phyloP scores from a whole-genome alignment of 2,113 vertebrate species.

The Nothobranchius kuhntae region DNA sequence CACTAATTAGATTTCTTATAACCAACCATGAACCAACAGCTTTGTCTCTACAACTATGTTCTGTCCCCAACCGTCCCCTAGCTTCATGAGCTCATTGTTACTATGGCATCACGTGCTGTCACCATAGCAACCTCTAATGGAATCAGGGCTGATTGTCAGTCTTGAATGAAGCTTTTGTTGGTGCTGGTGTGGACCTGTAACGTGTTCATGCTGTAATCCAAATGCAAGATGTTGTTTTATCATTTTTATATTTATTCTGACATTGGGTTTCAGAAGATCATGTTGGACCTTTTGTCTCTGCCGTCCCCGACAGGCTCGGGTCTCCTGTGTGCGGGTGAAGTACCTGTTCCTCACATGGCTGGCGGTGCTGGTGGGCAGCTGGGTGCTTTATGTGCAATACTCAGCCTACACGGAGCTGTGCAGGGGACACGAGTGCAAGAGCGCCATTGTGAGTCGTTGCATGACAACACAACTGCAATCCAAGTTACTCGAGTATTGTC shows the following conservation, averaged over 20 bases:
- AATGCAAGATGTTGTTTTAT: too few species aligned
- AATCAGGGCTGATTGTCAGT: conserved; percentile 18
- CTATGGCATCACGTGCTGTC: conserved; percentile 1
- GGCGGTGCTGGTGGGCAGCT: conserved; percentile 94
- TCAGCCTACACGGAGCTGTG: conserved; percentile 96
- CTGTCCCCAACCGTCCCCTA: background rate
- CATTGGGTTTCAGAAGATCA: background rate
- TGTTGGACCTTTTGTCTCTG: background rate
- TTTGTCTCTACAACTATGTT: background rate
- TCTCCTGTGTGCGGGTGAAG: conserved; percentile 94
- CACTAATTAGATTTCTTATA: conserved; percentile 6
- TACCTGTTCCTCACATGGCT: conserved; percentile 98
- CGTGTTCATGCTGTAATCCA: background rate
- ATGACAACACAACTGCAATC: background rate
- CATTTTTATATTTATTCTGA: background rate
- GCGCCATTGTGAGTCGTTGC: conserved; percentile 89
- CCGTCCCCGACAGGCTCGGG: conserved; percentile 81
- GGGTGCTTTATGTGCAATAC: conserved; percentile 95
- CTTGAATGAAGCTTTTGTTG: background rate
- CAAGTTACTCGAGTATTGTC: background rate
- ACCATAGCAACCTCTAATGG: conserved; percentile 40
- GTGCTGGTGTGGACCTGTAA: background rate
- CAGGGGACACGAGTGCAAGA: conserved; percentile 96
- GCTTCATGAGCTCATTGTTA: conserved; percentile 12
- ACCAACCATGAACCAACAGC: background rate